Base-by-base conservation (phyloP, 2,797 vertebrate species). In the Tauraco hartlaubi region DNA sequence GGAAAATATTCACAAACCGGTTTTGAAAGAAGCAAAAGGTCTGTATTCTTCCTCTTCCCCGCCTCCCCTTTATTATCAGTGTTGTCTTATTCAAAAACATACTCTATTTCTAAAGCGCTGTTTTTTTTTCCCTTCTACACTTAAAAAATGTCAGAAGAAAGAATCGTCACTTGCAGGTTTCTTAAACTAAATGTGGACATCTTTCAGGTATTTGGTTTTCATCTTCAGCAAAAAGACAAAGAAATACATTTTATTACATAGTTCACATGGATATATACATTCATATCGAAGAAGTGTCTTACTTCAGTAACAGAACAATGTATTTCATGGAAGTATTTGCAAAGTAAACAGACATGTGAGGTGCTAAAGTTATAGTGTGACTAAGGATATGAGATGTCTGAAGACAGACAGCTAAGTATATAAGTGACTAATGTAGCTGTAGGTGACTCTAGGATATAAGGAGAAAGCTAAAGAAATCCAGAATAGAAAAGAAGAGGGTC, bases 41-140 rank as follows among this genome's bases (percentile, higher is more conserved):
- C 28, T 44, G 6, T 31, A 22, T 33, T 84, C 20, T 75, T 81
- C 25, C 21, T 37, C 28, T 4, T 0, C 5, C 1, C 6, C 5
- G 1, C 7, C 6, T 18, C 5, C 5, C 21, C 18, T 21, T 6
- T 35, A 29, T 46, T 84, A n/a, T 3, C 5, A 19, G 1, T 56
- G 6, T 19, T 59, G 9, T 59, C 44, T 75, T 63, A 35, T 44
- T 67, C n/a, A 76, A 73, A 73, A 2, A 0, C 13, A 13, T 35
- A 29, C 54, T 80, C 15, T 43, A 0, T 41, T 63, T 84, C 41
- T 43, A 46, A 3, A 5, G 1, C 15, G 1, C 5, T 39, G 11
- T 0, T 0, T 8, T 93, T 63, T 63, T 73, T 48, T 25, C 3
- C 2, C 9, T 73, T 62, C 23, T 33, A 59, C 18, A 58, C 5